phyloP scores from a whole-genome alignment of 2,888 invertebrate genomes.

The Tanypteryx hageni region DNA sequence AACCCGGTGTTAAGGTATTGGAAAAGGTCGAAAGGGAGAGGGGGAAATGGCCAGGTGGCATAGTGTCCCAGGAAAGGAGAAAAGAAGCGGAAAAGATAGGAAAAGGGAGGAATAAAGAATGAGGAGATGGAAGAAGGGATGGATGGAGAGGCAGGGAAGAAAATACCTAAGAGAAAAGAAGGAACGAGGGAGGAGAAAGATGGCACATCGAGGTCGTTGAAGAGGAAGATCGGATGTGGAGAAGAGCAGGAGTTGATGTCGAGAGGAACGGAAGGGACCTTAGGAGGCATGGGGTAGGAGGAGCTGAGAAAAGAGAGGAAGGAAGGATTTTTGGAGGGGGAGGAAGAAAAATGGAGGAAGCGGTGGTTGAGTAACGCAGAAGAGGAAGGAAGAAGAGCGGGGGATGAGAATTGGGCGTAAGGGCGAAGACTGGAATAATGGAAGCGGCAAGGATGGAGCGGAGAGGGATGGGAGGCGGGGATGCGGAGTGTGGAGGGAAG shows the following conservation, averaged over 20 bases:
- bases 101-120: no score
- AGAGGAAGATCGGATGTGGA: neutral
- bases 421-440: no score
- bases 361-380: no score
- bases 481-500: no score
- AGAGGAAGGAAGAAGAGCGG: neutral
- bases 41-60: no score
- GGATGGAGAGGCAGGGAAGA: neutral
- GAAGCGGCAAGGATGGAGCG: no score
- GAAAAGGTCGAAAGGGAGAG: no score
- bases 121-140: no score
- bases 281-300: neutral
- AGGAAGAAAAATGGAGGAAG: neutral
- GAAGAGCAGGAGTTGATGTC: neutral
- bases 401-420: neutral
- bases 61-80: no score
- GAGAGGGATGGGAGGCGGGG: no score
- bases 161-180: neutral
- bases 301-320: neutral
- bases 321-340: neutral
- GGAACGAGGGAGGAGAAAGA: neutral
- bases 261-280: neutral
- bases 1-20: no score
- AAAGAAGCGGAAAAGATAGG: no score
- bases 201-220: neutral